Percentiles rank a stretch among this genome's conserved stretches.
Conservation (phyloP, 2,113 vertebrate species). For the Nannospalax galili region DNA sequence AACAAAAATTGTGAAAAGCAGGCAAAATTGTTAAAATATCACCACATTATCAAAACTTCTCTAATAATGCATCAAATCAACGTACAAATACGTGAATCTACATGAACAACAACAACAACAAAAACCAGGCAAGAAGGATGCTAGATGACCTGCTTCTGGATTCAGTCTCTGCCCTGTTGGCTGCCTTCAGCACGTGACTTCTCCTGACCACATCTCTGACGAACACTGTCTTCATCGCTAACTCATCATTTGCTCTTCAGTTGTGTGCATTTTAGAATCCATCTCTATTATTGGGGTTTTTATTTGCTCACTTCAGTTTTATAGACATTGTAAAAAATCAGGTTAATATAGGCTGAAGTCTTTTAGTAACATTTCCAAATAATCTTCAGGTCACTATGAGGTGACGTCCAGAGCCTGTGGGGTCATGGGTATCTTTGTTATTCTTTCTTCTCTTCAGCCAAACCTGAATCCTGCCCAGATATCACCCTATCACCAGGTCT, state of each 20-base stretch:
- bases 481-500: not conserved
- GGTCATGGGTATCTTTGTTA: not conserved
- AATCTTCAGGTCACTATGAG: not conserved
- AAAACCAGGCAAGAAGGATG: not conserved
- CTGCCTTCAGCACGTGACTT: not conserved
- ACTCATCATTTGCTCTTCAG: not conserved
- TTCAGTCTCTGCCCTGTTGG: not conserved
- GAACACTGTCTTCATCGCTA: not conserved
- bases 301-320: not conserved
- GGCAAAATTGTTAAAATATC: not conserved
- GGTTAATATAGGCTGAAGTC: not conserved
- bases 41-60: not conserved
- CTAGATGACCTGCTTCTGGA: not conserved
- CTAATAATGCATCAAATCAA: not conserved
- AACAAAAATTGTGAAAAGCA: not conserved
- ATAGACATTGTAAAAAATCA: not conserved
- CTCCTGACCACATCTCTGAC: not conserved
- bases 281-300: not conserved
- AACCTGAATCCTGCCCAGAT: not conserved
- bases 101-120: not conserved
- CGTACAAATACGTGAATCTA: not conserved
- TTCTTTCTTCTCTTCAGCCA: not conserved
- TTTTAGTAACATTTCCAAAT: not conserved
- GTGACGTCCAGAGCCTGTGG: not conserved
- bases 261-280: not conserved